Evolutionary conservation across 2,888 invertebrate genomes (phyloP).

Genomic region (Philonicus albiceps): DNA sequence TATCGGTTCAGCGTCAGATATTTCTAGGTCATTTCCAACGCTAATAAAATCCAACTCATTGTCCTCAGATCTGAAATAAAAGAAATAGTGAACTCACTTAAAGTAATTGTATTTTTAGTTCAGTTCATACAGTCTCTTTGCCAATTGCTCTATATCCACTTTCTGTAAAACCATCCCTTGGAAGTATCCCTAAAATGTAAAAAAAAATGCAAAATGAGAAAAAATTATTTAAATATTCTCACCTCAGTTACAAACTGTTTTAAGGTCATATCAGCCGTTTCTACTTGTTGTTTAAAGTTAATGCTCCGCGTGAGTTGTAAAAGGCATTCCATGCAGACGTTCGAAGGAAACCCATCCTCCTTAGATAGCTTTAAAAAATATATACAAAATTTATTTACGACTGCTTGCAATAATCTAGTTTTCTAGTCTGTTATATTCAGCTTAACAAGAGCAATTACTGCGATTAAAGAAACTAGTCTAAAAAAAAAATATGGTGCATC

Average conservation of each 20-base stretch:
- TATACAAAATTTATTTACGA: neutral
- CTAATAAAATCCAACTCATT: conserved; percentile 8
- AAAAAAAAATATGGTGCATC: too few species aligned
- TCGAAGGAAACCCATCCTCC: conserved; percentile 51
- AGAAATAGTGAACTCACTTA: neutral
- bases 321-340: conserved; percentile 52
- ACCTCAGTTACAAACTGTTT: neutral
- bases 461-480: too few species aligned
- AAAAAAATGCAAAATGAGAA: neutral
- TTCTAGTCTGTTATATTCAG: too few species aligned
- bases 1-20: neutral
- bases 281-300: conserved; percentile 64
- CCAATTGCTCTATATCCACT: conserved; percentile 11
- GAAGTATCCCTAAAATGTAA: neutral
- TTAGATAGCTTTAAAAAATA: conserved; percentile 46
- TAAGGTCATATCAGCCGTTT: conserved; percentile 57
- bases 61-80: neutral
- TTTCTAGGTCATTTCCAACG: neutral
- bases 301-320: conserved; percentile 58
- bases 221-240: neutral
- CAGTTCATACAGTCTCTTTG: neutral
- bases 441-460: too few species aligned
- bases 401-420: too few species aligned
- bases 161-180: conserved; percentile 42
- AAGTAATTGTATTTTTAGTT: neutral